A percentile compares a stretch with the other conserved stretches of the same genome.
Evolutionary conservation across 2,797 vertebrate species (phyloP).

Genomic region (Pogoniulus pusillus): DNA sequence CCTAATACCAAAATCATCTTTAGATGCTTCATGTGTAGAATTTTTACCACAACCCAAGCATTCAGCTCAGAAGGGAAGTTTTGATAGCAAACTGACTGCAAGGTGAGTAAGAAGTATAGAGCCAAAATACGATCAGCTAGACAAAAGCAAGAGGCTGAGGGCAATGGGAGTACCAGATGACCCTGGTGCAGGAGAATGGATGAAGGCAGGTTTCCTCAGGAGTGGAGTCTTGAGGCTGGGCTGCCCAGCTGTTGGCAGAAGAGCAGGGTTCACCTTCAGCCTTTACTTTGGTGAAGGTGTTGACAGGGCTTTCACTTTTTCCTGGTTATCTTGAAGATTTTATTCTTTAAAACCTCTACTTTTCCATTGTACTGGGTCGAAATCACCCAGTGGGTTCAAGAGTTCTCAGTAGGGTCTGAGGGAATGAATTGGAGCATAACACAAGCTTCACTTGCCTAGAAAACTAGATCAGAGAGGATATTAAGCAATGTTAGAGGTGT

Average conservation of each 20-base stretch:
- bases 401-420: background rate
- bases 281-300: background rate
- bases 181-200: background rate
- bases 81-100: background rate
- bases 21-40: background rate
- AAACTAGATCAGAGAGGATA: background rate
- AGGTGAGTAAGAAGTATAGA: background rate
- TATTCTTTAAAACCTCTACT: background rate
- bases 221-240: background rate
- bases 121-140: background rate
- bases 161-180: background rate
- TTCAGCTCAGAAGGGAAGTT: background rate
- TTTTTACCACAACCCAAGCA: background rate
- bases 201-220: background rate
- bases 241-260: background rate
- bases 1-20: conserved; percentile 26
- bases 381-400: background rate
- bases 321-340: background rate
- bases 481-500: background rate
- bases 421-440: background rate
- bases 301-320: background rate
- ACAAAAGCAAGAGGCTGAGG: background rate
- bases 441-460: background rate
- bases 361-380: background rate
- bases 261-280: background rate